These are phyloP conservation scores for Glyphotaelius pellucidus DNA, from an alignment of 2,888 invertebrate species.

Conservation along the genomic window DNA sequence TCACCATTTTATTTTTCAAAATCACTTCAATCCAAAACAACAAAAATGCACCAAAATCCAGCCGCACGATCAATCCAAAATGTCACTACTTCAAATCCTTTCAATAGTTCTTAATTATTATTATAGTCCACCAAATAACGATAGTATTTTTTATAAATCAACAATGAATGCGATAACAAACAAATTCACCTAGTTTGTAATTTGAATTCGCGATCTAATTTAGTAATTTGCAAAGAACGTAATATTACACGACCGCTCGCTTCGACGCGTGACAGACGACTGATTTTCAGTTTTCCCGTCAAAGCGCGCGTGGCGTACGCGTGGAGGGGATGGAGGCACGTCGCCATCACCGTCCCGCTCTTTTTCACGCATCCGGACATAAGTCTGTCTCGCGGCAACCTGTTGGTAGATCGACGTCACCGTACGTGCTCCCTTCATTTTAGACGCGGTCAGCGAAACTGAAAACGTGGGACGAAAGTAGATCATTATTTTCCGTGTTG, in stretches of 20 bases:
- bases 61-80: slow-evolving; percentile 24
- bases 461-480: neutral
- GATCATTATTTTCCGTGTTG: neutral
- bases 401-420: slow-evolving; percentile 49
- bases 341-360: slow-evolving; percentile 46
- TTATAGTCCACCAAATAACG: neutral
- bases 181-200: neutral
- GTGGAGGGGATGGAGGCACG: slow-evolving; percentile 56
- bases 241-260: slow-evolving; percentile 4
- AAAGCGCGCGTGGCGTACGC: slow-evolving; percentile 53
- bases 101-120: neutral
- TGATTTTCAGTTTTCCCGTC: slow-evolving; percentile 44
- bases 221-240: neutral
- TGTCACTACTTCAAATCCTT: slow-evolving; percentile 18
- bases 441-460: slow-evolving; percentile 35
- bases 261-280: slow-evolving; percentile 54
- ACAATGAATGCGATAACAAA: neutral
- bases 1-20: slow-evolving; percentile 69
- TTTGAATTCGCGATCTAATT: neutral
- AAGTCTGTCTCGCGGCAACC: slow-evolving; percentile 53
- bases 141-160: neutral
- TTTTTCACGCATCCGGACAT: slow-evolving; percentile 13
- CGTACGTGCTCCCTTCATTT: slow-evolving; percentile 44
- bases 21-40: slow-evolving; percentile 11
- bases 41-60: slow-evolving; percentile 19